Evolutionary conservation across 1,140 invertebrate species (phyloP).

Genomic region (Aphis gossypii): DNA sequence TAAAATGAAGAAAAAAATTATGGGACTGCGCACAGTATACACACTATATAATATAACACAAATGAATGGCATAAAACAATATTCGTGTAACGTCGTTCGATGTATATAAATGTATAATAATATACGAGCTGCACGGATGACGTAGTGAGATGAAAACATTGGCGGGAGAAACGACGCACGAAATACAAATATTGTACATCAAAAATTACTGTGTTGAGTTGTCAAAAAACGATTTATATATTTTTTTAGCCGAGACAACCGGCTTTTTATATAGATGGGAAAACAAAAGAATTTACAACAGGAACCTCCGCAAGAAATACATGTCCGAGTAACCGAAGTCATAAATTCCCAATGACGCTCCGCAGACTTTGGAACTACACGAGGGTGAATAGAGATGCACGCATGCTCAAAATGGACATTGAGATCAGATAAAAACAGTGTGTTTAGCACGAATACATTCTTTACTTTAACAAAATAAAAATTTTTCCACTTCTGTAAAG

Average conservation of each 20-base stretch:
- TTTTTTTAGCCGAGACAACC: constrained; percentile 20
- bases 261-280: constrained; percentile 26
- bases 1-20: neutral
- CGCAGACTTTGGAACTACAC: constrained; percentile 22
- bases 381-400: constrained; percentile 49
- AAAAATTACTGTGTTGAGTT: constrained; percentile 36
- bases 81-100: neutral
- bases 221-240: constrained; percentile 46
- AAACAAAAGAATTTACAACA: constrained; percentile 48
- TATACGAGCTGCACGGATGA: neutral
- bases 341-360: constrained; percentile 46
- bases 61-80: neutral
- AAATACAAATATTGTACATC: constrained; percentile 34
- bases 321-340: constrained; percentile 24
- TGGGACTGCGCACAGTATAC: neutral
- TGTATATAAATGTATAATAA: neutral
- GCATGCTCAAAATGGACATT: constrained; percentile 9
- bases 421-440: constrained; percentile 32
- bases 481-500: no score
- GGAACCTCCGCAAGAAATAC: constrained; percentile 6
- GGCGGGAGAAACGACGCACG: neutral
- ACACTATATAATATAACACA: neutral
- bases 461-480: neutral
- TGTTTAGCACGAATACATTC: constrained; percentile 1
- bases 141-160: neutral